Base-by-base conservation (phyloP, 1,140 invertebrate genomes). In the Macrocentrus cingulum region DNA sequence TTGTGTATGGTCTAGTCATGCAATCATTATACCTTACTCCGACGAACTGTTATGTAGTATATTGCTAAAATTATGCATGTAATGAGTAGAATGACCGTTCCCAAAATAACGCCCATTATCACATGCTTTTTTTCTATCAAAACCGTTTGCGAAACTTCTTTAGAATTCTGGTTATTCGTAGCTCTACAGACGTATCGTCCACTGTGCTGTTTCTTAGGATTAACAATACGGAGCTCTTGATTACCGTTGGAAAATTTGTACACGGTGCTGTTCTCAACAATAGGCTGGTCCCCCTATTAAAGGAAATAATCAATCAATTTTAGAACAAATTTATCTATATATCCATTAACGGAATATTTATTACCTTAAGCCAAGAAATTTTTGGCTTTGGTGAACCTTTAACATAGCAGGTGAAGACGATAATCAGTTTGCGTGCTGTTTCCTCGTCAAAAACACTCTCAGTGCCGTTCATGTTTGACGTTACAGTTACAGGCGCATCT, bases 21-120 rank as follows among this genome's bases (percentile, higher is more conserved):
- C n/a, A n/a, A n/a, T n/a, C n/a, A n/a, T n/a, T n/a, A n/a, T 71
- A 83, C 80, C 71, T 81, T 85, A 65, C 86, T 84, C 58, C 84
- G 84, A 23, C 75, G 78, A 16, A 85, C 71, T 66, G 82, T 86
- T 57, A 82, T 80, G 0, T 84, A 74, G 60, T 81, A 85, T 8
- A 80, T 76, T 0, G 84, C 78, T 1, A 79, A 67, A 48, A 66
- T 55, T 11, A 74, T 51, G 19, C 75, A 67, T 16, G 85, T 56
- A 5, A 83, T 49, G 4, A 85, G 64, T 9, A 88, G 67, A 15
- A 82, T 20, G 0, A 84, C 63, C 20, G 84, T 71, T 2, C 83
- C 65, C 1, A 80, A 73, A 1, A 79, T 62, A 52, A 74, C 62
- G 50, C 65, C 53, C 50, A 52, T 51, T 0, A 66, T 59, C 4